Base-by-base conservation (phyloP, 2,113 vertebrate genomes). In the Forbesichthys agassizii region DNA sequence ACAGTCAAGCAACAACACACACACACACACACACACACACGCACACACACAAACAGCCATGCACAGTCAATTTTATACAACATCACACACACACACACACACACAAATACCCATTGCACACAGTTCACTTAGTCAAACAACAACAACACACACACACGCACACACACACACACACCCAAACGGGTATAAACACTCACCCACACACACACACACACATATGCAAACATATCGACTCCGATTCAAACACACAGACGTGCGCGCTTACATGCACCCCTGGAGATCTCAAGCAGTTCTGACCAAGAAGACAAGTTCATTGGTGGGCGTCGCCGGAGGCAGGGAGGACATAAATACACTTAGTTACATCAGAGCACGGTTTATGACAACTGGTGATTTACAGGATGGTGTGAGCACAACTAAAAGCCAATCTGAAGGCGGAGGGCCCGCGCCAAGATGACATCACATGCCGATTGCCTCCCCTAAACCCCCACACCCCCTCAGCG, bases 181-280 rank as follows among this genome's bases (percentile, higher is more conserved):
- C 42, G 20, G 49, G 7, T 51, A 27, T 27, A 27, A 27, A 27
- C 77, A 68, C 42, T 57, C 36, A 48, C 16, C 1, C 55, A 57
- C 16, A 20, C 51, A 53, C n/a, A 57, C 18, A 64, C 63, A 53
- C 63, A 53, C 63, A 52, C 18, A 63, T 66, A 66, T 42, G 36
- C 58, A 60, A 5, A 60, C 58, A 60, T 6, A 60, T 12, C 36
- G 33, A 42, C 58, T 36, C 11, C 13, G 33, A 13, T 12, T 36
- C 58, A n/a, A 11, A 13, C 58, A 42, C 58, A 42, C 58, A 60
- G 1, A 36, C 58, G 13, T 33, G 36, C 58, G 36, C 27, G 36
- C 14, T 18, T n/a, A 62, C 61, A 67, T 60, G 72, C 83, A 77
- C 75, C 60, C 55, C 80, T 82, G 77, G 81, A 77, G 77, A 68